Evolutionary conservation across 2,888 invertebrate genomes (phyloP).

Genomic region (Andrena praecox): DNA sequence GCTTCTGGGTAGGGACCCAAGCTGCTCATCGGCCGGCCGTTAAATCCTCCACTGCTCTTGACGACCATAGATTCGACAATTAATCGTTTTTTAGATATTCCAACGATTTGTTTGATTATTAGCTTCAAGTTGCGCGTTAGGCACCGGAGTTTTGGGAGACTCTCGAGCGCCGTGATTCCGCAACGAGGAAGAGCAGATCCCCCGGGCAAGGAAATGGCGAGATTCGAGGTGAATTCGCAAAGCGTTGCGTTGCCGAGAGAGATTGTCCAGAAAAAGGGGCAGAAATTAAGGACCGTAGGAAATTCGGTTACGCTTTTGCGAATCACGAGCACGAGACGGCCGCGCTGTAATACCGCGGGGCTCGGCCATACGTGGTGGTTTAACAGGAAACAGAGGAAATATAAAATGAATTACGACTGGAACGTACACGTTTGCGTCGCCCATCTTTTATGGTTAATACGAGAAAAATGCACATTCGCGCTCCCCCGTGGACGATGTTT

Average conservation of each 20-base stretch:
- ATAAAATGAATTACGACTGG: conserved; percentile 57
- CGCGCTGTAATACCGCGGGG: conserved; percentile 3
- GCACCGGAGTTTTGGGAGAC: not conserved
- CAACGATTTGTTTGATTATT: not conserved
- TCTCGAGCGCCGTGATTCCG: not conserved
- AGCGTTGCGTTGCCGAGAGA: conserved; percentile 15
- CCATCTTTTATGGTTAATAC: conserved; percentile 55
- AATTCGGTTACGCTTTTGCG: conserved; percentile 52
- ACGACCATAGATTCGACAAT: too few species aligned
- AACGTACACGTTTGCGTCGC: conserved; percentile 48
- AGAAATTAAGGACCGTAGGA: conserved; percentile 50
- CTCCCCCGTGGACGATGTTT: conserved; percentile 40
- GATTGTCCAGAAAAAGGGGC: conserved; percentile 39
- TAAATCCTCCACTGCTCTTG: too few species aligned
- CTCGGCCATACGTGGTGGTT: conserved; percentile 2
- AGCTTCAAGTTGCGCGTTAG: not conserved
- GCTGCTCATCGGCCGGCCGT: too few species aligned
- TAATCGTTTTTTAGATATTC: too few species aligned
- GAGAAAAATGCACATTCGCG: conserved; percentile 51
- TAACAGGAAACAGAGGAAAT: conserved; percentile 56
- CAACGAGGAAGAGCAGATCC: not conserved
- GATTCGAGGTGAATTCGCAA: conserved; percentile 30
- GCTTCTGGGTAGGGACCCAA: too few species aligned
- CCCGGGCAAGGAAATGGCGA: conserved; percentile 22
- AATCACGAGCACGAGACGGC: conserved; percentile 15